phyloP scores from a whole-genome alignment of 1,140 invertebrate species.

The Xylocopa sonorina region DNA sequence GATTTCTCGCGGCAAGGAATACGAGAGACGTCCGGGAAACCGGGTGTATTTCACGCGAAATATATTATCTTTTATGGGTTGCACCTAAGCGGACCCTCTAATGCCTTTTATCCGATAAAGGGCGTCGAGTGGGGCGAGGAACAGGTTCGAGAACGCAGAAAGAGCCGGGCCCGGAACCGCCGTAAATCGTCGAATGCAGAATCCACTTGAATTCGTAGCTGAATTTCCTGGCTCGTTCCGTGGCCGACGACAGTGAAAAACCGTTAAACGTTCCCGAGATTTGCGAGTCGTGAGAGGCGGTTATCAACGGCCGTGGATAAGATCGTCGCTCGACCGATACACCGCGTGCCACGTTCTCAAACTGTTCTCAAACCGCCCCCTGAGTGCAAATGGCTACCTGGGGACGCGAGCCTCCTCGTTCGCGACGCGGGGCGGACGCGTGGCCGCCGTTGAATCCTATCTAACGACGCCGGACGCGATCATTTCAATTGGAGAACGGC shows the following conservation, averaged over 20 bases:
- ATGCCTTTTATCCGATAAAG: slow-evolving; percentile 62
- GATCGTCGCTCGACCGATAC: slow-evolving; percentile 25
- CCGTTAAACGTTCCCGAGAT: slow-evolving; percentile 51
- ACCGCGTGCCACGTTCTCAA: not conserved
- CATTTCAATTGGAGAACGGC: not conserved
- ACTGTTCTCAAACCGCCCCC: not conserved
- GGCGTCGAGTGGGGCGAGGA: slow-evolving; percentile 22
- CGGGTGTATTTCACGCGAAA: slow-evolving; percentile 49
- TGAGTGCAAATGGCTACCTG: slow-evolving; percentile 34
- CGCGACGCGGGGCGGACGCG: not conserved
- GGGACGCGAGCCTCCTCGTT: not conserved
- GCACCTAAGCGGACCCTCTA: slow-evolving; percentile 61
- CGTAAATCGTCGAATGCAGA: slow-evolving; percentile 70
- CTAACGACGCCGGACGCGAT: not conserved
- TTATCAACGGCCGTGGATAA: slow-evolving; percentile 30
- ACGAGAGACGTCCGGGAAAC: slow-evolving; percentile 7
- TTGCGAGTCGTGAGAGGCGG: slow-evolving; percentile 31
- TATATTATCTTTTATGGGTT: slow-evolving; percentile 67
- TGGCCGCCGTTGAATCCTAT: not conserved
- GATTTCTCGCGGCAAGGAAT: slow-evolving; percentile 46
- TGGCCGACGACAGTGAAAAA: slow-evolving; percentile 50
- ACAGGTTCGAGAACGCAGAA: slow-evolving; percentile 28
- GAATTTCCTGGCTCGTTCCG: slow-evolving; percentile 55
- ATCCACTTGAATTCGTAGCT: slow-evolving; percentile 65
- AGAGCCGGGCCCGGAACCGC: slow-evolving; percentile 57